Base-by-base conservation (phyloP, 1,140 invertebrate genomes). In the Holcopasites calliopsidis region DNA sequence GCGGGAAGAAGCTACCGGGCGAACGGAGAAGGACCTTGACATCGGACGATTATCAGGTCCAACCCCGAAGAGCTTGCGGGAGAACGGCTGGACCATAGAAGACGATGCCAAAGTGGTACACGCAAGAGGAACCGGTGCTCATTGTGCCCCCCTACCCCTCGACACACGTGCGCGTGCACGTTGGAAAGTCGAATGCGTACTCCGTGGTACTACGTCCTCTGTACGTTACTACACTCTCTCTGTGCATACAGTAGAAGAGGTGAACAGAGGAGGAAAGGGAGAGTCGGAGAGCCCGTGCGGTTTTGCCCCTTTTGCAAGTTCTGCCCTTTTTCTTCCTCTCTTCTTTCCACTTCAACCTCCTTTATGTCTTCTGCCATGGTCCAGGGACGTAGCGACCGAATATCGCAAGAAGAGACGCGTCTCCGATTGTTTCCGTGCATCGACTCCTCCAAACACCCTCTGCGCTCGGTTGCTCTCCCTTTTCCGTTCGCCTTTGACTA, bases 281-380 rank as follows among this genome's bases (percentile, higher is more conserved):
- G 26, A 69, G 54, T 40, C 11, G 31, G 58, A 13, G 44, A 64
- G 55, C 38, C 42, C 58, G 62, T 61, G 65, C 55, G 64, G 68
- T 84, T 83, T 81, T 77, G 62, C 71, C 84, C 69, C 80, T 80
- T 80, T 80, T 85, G 77, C 80, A 72, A 79, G 74, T 65, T 82
- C 76, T 72, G 66, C 66, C 55, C 68, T 79, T 79, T 83, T 82
- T 64, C 54, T 64, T 68, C 54, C 52, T 77, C 66, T 71, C 75
- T 74, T 54, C 74, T 69, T 69, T 60, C 52, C 69, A 76, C 71
- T 76, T 76, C 55, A 64, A 54, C 65, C 57, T 44, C 66, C 64
- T 76, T 75, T 72, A 70, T 77, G 69, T 77, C 71, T n/a, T 71
- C 64, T 42, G 50, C 61, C 64, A 42, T 60, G 69, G 64, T 31